Evolutionary conservation across 2,888 invertebrate genomes (phyloP), one percentile per base, ranked within the genome.

Genomic region (Drosophila nigricruria): DNA sequence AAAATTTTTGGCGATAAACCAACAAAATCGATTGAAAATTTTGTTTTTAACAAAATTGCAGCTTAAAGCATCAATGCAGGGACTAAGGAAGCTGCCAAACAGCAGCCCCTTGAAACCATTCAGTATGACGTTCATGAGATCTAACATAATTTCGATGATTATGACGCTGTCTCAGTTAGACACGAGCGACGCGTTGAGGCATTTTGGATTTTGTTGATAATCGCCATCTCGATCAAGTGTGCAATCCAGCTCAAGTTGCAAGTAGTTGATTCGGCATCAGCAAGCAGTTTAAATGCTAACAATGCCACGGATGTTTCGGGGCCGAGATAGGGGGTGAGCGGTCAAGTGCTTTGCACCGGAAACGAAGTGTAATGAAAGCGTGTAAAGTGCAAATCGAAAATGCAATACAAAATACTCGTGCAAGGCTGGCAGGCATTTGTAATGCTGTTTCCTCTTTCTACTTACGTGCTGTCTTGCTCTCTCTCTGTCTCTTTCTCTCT

Each of bases 311-410:
- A 36, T 54, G 30, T 57, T 10, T 10, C 42, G 3, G 32, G 32
- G 32, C 8, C 8, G 32, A 3, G 42, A 10, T 25, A 16, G 16
- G 45, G 47, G 50, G 62, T 47, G 59, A 57, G 72, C 63, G 80
- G 80, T 80, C 77, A 77, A 79, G 80, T 79, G 78, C 62, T 80
- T 66, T 56, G 81, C 84, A 68, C 79, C 84, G 84, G 84, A 84
- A 84, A 86, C 89, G 89, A 84, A 88, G 84, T 88, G 84, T 88
- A 84, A 84, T 84, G 84, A 84, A 88, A 84, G 81, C 84, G 84
- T 84, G 84, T 88, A 88, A 84, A 84, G 84, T 84, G 84, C 89
- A 84, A 88, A 84, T 84, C 84, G 84, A 84, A 84, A 84, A 84
- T 84, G 89, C 79, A 84, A 84, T 84, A 84, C 84, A 88, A 79